phyloP scores from a whole-genome alignment of 35 echinoderm and acorn worm species.

The Stichopus chloronotus region DNA sequence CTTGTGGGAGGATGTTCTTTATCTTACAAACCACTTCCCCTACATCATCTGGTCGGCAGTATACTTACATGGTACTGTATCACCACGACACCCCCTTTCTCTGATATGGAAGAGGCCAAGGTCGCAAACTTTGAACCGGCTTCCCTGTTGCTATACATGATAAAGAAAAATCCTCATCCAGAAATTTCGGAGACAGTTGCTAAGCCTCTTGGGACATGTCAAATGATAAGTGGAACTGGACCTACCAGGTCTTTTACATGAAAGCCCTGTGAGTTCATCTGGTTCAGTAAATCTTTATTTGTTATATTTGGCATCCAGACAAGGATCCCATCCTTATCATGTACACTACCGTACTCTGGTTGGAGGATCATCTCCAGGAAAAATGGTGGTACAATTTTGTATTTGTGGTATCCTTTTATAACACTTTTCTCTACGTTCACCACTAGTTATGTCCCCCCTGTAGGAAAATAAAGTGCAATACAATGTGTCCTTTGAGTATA shows the following conservation, averaged over 20 bases:
- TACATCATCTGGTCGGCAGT: neutral
- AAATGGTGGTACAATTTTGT: neutral
- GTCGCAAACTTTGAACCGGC: conserved; percentile 13
- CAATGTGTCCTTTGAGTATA: too few relatives aligned
- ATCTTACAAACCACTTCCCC: conserved; percentile 1
- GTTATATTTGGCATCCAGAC: neutral
- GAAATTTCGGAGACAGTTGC: neutral
- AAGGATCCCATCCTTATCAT: neutral
- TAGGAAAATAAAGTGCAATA: neutral
- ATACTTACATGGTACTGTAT: conserved; percentile 12
- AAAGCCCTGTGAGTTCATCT: neutral
- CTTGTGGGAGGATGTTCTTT: neutral
- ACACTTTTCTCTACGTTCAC: neutral
- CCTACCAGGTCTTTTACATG: neutral
- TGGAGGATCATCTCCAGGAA: neutral
- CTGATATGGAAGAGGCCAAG: conserved; percentile 35
- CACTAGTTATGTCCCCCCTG: neutral
- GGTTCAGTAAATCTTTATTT: neutral
- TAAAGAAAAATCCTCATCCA: neutral
- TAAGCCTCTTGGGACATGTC: conserved; percentile 24
- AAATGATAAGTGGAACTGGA: neutral
- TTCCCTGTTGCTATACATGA: conserved; percentile 16
- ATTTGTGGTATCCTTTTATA: neutral
- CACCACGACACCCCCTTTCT: conserved; percentile 36
- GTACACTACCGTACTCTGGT: neutral